Conservation (phyloP, 2,888 invertebrate species). For the Metacarcinus magister region DNA sequence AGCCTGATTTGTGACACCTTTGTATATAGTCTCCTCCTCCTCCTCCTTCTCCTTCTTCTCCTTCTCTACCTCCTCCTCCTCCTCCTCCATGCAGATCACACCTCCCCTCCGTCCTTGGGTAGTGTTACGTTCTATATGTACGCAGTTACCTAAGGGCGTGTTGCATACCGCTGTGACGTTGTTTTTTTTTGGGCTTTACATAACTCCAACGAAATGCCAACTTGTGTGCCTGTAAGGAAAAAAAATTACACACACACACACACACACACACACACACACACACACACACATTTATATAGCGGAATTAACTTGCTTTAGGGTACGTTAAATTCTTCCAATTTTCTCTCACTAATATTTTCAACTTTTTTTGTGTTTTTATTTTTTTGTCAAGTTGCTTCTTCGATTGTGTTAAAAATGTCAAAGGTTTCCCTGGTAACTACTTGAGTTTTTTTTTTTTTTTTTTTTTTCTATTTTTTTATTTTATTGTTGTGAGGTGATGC, state of each 20-base stretch:
- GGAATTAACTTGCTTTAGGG: not conserved
- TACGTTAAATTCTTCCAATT: not conserved
- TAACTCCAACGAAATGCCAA: not conserved
- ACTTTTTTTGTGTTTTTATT: not conserved
- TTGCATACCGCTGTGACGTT: not conserved
- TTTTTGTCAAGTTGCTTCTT: not conserved
- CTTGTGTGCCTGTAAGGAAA: not conserved
- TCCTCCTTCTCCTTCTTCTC: not conserved
- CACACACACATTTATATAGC: not conserved
- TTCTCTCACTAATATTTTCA: not conserved
- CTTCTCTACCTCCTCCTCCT: not conserved
- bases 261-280: not conserved
- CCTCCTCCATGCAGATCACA: too few species aligned
- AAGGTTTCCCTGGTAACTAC: not conserved
- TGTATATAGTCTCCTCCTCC: not conserved
- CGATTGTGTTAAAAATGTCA: too few species aligned
- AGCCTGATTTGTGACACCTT: not conserved
- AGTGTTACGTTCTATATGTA: not conserved
- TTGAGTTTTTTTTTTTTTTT: not conserved
- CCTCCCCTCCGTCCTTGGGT: not conserved
- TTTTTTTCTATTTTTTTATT: not conserved
- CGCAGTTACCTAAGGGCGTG: not conserved
- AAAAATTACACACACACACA: conserved; percentile 30
- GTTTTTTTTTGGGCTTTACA: not conserved
- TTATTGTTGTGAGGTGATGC: not conserved